Conservation (phyloP, 2,888 invertebrate genomes). For the Drosophila infuscata region DNA sequence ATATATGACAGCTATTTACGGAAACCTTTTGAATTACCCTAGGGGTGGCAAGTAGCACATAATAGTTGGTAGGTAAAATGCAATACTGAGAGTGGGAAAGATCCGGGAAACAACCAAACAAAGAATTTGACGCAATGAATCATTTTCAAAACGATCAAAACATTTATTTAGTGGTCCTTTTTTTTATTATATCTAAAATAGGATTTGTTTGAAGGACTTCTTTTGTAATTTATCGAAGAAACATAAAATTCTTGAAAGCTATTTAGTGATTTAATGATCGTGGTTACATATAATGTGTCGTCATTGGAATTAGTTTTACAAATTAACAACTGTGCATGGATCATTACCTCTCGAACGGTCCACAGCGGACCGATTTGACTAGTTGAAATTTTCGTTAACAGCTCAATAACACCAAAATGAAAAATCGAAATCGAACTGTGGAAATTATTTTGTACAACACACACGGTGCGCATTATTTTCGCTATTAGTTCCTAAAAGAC, state of each 20-base stretch:
- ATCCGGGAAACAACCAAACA: background rate
- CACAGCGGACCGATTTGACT: slow-evolving; percentile 13
- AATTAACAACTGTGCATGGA: slow-evolving; percentile 1
- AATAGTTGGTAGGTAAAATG: slow-evolving; percentile 6
- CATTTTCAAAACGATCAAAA: slow-evolving; percentile 5
- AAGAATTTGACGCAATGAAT: background rate
- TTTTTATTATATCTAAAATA: background rate
- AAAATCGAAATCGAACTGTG: slow-evolving; percentile 10
- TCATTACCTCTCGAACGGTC: background rate
- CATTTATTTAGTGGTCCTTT: background rate
- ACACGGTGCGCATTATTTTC: slow-evolving; percentile 68
- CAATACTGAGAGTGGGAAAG: slow-evolving; percentile 1
- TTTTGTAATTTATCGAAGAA: background rate
- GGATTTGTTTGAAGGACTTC: background rate
- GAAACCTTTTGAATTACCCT: background rate
- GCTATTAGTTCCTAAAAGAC: slow-evolving; percentile 73
- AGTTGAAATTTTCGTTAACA: slow-evolving; percentile 38
- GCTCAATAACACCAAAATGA: slow-evolving; percentile 36
- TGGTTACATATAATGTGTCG: slow-evolving; percentile 1
- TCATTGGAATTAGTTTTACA: slow-evolving; percentile 8
- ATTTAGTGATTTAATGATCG: slow-evolving; percentile 20
- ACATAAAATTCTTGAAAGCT: background rate
- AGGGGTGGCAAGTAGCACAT: slow-evolving; percentile 2
- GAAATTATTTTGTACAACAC: slow-evolving; percentile 30
- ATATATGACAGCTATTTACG: background rate